A percentile compares a stretch with the other conserved stretches of the same genome.
These are phyloP conservation scores for Muntiacus reevesi DNA, from an alignment of 2,113 vertebrate genomes.

Conservation along the genomic window DNA sequence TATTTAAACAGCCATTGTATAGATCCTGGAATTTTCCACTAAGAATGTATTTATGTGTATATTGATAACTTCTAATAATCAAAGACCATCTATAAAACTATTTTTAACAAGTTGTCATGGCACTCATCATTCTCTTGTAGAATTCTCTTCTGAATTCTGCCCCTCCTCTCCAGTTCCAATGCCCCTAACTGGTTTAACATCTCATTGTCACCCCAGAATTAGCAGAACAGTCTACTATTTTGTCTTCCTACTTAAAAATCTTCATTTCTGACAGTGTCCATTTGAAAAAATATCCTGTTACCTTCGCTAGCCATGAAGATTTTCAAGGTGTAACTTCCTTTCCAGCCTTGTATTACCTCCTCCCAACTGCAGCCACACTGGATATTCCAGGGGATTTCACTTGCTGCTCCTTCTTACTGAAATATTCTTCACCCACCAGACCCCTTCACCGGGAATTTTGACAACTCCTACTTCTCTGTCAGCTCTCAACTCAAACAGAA, in stretches of 20 bases:
- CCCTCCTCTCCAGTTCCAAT: not conserved
- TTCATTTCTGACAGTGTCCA: not conserved
- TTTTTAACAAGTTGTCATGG: not conserved
- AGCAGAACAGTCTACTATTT: not conserved
- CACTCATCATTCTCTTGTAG: not conserved
- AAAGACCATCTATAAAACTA: not conserved
- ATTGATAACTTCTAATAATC: not conserved
- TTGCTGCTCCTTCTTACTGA: not conserved
- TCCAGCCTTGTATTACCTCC: not conserved
- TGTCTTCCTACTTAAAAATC: not conserved
- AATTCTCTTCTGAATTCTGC: not conserved
- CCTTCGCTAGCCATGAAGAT: not conserved
- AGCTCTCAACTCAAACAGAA: not conserved
- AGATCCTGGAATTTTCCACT: not conserved
- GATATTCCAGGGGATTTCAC: not conserved
- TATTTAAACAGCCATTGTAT: not conserved
- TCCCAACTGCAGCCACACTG: not conserved
- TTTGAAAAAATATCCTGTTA: not conserved
- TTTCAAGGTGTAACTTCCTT: not conserved
- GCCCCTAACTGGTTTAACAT: no score
- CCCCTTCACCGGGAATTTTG: not conserved
- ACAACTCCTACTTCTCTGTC: not conserved
- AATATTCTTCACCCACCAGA: not conserved
- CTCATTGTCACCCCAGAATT: not conserved
- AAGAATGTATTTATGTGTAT: not conserved